These are phyloP conservation scores for Spongilla lacustris DNA, from an alignment of 37 sponge, comb jelly and placozoan genomes.

Conservation along the genomic window DNA sequence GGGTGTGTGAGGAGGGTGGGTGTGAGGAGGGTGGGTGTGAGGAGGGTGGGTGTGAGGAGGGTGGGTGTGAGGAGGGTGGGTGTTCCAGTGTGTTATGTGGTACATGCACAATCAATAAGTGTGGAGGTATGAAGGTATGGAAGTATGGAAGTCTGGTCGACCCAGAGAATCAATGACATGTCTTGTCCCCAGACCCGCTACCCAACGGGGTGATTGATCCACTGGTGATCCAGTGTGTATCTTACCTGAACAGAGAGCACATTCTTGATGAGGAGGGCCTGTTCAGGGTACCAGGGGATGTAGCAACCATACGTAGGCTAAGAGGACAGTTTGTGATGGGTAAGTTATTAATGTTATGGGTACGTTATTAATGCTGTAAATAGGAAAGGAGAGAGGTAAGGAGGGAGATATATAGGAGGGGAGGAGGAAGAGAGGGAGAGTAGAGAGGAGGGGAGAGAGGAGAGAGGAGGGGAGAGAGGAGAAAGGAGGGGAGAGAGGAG, in stretches of 20 bases:
- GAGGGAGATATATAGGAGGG: too few species aligned
- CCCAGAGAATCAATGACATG: too few species aligned
- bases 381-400: too few species aligned
- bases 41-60: neutral
- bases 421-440: too few species aligned
- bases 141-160: too few species aligned
- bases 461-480: too few species aligned
- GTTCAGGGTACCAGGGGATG: slow-evolving; percentile 86
- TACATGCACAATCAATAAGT: too few species aligned
- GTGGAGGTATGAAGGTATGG: too few species aligned
- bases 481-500: too few species aligned
- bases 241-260: slow-evolving; percentile 66
- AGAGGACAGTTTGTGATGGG: slow-evolving; percentile 57
- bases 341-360: slow-evolving; percentile 18
- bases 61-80: neutral
- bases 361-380: too few species aligned
- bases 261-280: slow-evolving; percentile 80
- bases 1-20: neutral
- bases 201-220: slow-evolving; percentile 55
- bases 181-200: slow-evolving; percentile 31
- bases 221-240: slow-evolving; percentile 73
- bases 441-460: too few species aligned
- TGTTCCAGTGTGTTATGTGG: neutral
- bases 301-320: slow-evolving; percentile 53
- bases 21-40: neutral